Conservation (phyloP, 2,797 vertebrate species). For the Syngnathus acus region DNA sequence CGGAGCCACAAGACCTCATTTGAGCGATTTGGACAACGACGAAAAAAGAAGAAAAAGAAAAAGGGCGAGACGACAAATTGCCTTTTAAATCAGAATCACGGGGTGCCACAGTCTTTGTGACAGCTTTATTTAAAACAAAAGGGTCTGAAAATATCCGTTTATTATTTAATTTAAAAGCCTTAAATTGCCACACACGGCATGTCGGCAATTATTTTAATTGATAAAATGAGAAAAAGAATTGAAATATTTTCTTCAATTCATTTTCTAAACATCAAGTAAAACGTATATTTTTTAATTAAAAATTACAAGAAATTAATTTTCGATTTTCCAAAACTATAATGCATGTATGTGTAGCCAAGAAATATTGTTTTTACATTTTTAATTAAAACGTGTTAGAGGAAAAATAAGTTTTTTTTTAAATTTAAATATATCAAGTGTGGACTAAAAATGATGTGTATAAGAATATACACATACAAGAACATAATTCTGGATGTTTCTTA, state of each 20-base stretch:
- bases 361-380: slow-evolving; percentile 2
- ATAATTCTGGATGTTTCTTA: too few relatives aligned
- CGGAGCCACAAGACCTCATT: slow-evolving; percentile 26
- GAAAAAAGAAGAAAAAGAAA: slow-evolving; percentile 36
- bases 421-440: too few relatives aligned
- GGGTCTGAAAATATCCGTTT: not conserved
- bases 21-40: slow-evolving; percentile 17
- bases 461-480: too few relatives aligned
- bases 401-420: too few relatives aligned
- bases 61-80: slow-evolving; percentile 27
- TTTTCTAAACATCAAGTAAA: not conserved
- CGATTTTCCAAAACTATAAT: too few relatives aligned
- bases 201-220: not conserved
- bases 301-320: too few relatives aligned
- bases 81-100: slow-evolving; percentile 33
- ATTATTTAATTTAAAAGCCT: not conserved
- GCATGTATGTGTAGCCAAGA: not conserved
- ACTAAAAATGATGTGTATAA: too few relatives aligned
- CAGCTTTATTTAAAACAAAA: slow-evolving; percentile 22
- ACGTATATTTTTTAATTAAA: not conserved
- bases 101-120: slow-evolving; percentile 33
- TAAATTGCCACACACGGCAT: not conserved
- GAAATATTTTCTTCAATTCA: not conserved
- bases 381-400: not conserved
- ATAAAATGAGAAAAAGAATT: not conserved